phyloP scores from a whole-genome alignment of 2,113 vertebrate genomes.

The Brienomyrus longianalis region DNA sequence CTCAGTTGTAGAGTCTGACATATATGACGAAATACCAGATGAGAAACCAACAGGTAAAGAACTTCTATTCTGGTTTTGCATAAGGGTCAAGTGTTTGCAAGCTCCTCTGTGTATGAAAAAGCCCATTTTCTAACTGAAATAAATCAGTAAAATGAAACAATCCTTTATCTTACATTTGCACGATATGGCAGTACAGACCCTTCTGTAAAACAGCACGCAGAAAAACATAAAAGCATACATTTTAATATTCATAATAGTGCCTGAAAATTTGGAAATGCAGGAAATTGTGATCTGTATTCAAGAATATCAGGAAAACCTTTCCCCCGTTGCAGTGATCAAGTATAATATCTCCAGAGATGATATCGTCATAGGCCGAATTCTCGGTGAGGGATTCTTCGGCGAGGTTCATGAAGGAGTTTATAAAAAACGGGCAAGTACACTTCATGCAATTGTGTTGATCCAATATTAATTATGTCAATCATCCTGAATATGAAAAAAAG shows the following conservation, averaged over 20 bases:
- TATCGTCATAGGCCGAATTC: conserved; percentile 71
- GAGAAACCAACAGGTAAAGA: conserved; percentile 7
- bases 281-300: not conserved
- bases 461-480: not conserved
- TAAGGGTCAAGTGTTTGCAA: not conserved
- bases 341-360: conserved; percentile 65
- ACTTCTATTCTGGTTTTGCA: not conserved
- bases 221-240: not conserved
- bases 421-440: conserved; percentile 66
- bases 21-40: conserved; percentile 13
- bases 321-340: conserved; percentile 48
- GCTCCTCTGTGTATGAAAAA: not conserved
- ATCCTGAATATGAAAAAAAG: not conserved
- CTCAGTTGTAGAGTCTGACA: conserved; percentile 5
- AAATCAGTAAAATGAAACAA: not conserved
- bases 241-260: not conserved
- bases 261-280: not conserved
- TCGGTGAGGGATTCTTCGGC: conserved; percentile 87
- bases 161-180: not conserved
- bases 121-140: not conserved
- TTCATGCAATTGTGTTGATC: not conserved
- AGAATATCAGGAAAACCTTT: not conserved
- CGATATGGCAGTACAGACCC: not conserved
- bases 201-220: not conserved
- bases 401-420: conserved; percentile 87